Conservation (phyloP, 2,888 invertebrate genomes). For the Mythimna loreyi region DNA sequence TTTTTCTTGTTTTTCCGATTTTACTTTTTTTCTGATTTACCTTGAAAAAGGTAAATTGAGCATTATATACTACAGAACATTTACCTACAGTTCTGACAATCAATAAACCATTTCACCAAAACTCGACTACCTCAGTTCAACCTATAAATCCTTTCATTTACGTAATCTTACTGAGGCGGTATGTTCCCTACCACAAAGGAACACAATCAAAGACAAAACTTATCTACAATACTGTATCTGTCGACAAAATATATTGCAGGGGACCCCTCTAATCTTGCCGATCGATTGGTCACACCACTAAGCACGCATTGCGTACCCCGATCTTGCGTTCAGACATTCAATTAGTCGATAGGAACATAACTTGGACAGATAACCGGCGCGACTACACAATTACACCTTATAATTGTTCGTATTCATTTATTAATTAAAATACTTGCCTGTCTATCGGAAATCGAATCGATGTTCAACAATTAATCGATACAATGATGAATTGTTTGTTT, state of each 20-base stretch:
- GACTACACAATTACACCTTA: constrained; percentile 61
- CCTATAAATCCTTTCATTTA: constrained; percentile 33
- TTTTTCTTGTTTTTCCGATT: no score
- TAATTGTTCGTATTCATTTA: constrained; percentile 67
- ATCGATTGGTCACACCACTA: constrained; percentile 56
- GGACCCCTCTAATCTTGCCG: constrained; percentile 50
- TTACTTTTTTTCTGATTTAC: no score
- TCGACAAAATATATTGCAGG: constrained; percentile 50
- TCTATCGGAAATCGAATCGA: constrained; percentile 59
- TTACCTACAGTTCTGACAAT: neutral
- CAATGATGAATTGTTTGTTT: constrained; percentile 42
- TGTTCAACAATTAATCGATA: constrained; percentile 40
- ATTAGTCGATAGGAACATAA: constrained; percentile 63
- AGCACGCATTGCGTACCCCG: constrained; percentile 58
- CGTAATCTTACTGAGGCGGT: constrained; percentile 26
- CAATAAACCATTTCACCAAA: constrained; percentile 25
- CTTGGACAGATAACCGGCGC: constrained; percentile 58
- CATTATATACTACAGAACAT: no score
- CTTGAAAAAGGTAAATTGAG: no score
- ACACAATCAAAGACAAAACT: constrained; percentile 38
- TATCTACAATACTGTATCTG: constrained; percentile 40
- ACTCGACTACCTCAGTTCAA: neutral
- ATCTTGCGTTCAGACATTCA: constrained; percentile 60
- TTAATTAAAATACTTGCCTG: constrained; percentile 64
- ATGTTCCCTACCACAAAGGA: constrained; percentile 30